phyloP scores from a whole-genome alignment of 2,888 invertebrate genomes.

The Oegoconia quadripuncta region DNA sequence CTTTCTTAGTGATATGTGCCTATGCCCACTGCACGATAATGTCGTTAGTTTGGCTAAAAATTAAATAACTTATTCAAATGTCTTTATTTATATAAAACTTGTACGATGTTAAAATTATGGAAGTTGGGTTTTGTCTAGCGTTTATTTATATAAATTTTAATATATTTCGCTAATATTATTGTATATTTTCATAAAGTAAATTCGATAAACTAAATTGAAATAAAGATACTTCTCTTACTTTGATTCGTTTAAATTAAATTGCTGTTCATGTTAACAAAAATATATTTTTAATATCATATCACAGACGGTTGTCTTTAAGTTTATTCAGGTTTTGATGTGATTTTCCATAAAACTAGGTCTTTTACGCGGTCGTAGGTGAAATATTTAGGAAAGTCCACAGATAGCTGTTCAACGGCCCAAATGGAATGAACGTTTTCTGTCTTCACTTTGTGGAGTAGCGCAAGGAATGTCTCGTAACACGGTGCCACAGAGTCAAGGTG shows the following conservation, averaged over 20 bases:
- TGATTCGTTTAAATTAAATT: slow-evolving; percentile 1
- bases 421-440: slow-evolving; percentile 56
- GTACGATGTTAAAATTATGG: slow-evolving; percentile 38
- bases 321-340: slow-evolving; percentile 59
- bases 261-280: background rate
- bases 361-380: slow-evolving; percentile 89
- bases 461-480: slow-evolving; percentile 90
- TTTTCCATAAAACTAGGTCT: slow-evolving; percentile 87
- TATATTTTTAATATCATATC: slow-evolving; percentile 31
- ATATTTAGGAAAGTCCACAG: slow-evolving; percentile 87
- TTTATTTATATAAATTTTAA: slow-evolving; percentile 36
- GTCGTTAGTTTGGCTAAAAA: slow-evolving; percentile 26
- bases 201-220: slow-evolving; percentile 21
- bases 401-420: slow-evolving; percentile 81
- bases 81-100: slow-evolving; percentile 28
- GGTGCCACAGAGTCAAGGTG: slow-evolving; percentile 91
- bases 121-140: slow-evolving; percentile 32
- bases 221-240: slow-evolving; percentile 17
- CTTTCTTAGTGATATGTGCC: slow-evolving; percentile 32
- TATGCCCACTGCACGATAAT: slow-evolving; percentile 16
- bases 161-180: slow-evolving; percentile 14
- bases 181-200: slow-evolving; percentile 14
- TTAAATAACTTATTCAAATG: slow-evolving; percentile 26
- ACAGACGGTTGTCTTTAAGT: slow-evolving; percentile 25
- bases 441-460: slow-evolving; percentile 74